phyloP scores from a whole-genome alignment of 1,140 invertebrate genomes.

The Pygmarrhopalites habei region DNA sequence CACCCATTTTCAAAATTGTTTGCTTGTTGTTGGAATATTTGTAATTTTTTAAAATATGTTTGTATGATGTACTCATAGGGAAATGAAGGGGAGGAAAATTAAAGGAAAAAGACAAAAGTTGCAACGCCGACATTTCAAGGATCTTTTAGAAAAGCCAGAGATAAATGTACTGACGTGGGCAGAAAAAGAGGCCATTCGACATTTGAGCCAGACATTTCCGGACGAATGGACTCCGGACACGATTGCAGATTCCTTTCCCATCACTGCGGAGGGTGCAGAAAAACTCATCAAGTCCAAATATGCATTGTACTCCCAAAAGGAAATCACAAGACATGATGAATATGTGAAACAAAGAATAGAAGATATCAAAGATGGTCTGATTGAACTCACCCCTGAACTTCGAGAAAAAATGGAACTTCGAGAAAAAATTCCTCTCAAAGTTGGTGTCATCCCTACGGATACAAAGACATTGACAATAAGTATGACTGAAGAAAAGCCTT shows the following conservation, averaged over 20 bases:
- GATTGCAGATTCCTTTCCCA: conserved; percentile 71
- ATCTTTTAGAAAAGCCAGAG: conserved; percentile 45
- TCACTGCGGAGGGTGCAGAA: conserved; percentile 48
- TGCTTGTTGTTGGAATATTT: not conserved
- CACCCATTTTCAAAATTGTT: not conserved
- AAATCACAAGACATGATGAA: conserved; percentile 23
- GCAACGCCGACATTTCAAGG: conserved; percentile 61
- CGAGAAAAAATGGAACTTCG: conserved; percentile 26
- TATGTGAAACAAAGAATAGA: conserved; percentile 3
- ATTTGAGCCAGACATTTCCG: conserved; percentile 58
- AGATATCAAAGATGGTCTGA: conserved; percentile 24
- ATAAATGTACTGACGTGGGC: conserved; percentile 70
- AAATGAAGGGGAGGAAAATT: not conserved
- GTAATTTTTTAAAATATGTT: conserved; percentile 1
- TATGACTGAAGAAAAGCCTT: not conserved
- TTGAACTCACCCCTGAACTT: conserved; percentile 27
- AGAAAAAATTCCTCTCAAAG: conserved; percentile 14
- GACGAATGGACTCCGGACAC: conserved; percentile 63
- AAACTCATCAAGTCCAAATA: conserved; percentile 18
- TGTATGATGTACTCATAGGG: not conserved
- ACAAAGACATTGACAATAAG: not conserved
- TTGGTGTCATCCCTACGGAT: not conserved
- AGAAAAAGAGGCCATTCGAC: conserved; percentile 73
- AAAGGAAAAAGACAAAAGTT: not conserved
- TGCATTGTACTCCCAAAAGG: not conserved